These are phyloP conservation scores for Phrynocephalus versicolor DNA, from an alignment of 2,113 vertebrate species.

Conservation along the genomic window DNA sequence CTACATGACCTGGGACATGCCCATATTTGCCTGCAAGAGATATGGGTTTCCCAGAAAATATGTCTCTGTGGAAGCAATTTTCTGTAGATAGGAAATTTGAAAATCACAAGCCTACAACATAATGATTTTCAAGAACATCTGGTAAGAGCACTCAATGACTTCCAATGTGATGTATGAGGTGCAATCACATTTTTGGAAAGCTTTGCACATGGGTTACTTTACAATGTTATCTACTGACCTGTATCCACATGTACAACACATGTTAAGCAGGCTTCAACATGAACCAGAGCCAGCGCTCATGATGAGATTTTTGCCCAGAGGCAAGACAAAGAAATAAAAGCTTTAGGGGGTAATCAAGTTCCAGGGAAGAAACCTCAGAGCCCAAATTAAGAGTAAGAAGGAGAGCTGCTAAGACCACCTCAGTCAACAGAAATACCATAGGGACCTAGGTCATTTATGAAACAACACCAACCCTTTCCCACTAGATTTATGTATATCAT, in stretches of 20 bases:
- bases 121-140: background rate
- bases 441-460: background rate
- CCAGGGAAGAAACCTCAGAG: background rate
- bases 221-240: background rate
- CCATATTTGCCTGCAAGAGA: background rate
- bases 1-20: background rate
- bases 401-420: background rate
- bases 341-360: too few relatives aligned
- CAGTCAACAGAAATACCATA: background rate
- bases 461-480: background rate
- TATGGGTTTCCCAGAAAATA: background rate
- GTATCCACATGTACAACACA: background rate
- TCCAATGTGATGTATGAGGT: background rate
- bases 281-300: background rate
- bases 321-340: background rate
- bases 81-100: background rate
- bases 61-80: background rate
- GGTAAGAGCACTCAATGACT: background rate
- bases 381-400: background rate
- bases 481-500: background rate
- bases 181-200: background rate
- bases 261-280: background rate
- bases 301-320: background rate
- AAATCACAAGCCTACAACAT: background rate
- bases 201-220: slow-evolving; percentile 4